Conservation (phyloP, 37 sponge, comb jelly and placozoan genomes). For the Ephydatia muelleri region DNA sequence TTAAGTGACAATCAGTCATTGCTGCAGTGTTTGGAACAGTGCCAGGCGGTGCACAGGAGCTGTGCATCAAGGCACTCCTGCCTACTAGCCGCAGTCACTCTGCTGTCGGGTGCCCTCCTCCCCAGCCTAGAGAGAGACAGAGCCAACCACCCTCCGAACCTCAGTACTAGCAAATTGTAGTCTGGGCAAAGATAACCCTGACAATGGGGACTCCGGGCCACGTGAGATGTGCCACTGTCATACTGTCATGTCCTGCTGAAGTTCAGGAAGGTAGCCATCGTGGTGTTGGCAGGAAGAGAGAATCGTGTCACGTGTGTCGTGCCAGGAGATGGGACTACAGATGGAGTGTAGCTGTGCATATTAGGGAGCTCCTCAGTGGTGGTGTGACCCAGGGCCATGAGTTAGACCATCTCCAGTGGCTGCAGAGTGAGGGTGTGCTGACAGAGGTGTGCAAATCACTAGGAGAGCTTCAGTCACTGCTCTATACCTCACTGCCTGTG, state of each 20-base stretch:
- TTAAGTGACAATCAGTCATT: background rate
- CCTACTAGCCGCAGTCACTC: conserved; percentile 31
- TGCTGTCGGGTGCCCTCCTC: conserved; percentile 22
- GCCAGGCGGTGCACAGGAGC: conserved; percentile 1
- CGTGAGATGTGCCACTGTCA: background rate
- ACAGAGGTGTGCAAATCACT: background rate
- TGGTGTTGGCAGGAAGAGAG: conserved; percentile 13
- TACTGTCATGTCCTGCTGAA: conserved; percentile 3
- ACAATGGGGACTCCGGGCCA: background rate
- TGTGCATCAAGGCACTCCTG: conserved; percentile 37
- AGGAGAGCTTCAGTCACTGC: background rate
- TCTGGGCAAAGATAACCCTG: background rate
- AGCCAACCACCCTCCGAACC: background rate
- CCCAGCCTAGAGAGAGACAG: background rate
- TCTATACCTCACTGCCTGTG: background rate
- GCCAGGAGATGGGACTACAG: background rate
- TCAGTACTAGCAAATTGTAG: conserved; percentile 3
- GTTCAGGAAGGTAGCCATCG: conserved; percentile 28
- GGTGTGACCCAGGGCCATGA: background rate
- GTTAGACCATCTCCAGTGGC: background rate
- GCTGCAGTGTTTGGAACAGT: background rate
- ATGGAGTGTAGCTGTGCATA: background rate
- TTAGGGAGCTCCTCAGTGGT: background rate
- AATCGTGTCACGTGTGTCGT: background rate
- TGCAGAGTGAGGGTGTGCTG: conserved; percentile 32